Evolutionary conservation across 2,888 invertebrate species (phyloP), one percentile per base, ranked within the genome.

Genomic region (Fragum fragum): DNA sequence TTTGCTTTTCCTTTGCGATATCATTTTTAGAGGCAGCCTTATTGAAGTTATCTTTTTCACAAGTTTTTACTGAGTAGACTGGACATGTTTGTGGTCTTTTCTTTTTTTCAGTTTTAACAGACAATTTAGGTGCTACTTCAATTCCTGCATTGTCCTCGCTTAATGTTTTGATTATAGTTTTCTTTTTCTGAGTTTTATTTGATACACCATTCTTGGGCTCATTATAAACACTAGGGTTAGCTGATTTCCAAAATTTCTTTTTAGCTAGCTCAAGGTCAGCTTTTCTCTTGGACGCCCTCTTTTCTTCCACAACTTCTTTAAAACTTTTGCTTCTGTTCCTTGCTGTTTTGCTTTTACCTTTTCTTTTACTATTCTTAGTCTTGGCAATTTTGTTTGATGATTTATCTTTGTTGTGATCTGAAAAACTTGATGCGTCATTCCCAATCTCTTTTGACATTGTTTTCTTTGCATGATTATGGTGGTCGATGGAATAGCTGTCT

Each of bases 241-340:
- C 47, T 26, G 66, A 66, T 42, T 66, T 39, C 75, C 78, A 78
- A 59, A 66, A 75, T 9, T 47, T 68, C 29, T 75, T 75, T 21
- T 75, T 72, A 9, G 71, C 23, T 23, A 36, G 36, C 16, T 29
- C 73, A 11, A 36, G 21, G 18, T 78, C 75, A 23, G 36, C 36
- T 59, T 53, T 82, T 39, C 47, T 73, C 18, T 69, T 78, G 26
- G 66, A 29, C 21, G 72, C 76, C 47, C 79, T 76, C 28, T 70
- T 76, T 55, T 83, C 76, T 74, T 79, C 79, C n/a, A 83, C 63
- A 42, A 74, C 53, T 57, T 83, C 76, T 39, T 55, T 70, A 29
- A 83, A 79, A 63, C 71, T 76, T 59, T 79, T 73, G 36, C 18
- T 32, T 32, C 47, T 32, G 9, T 39, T 73, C 16, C 7, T 42